Conservation (phyloP, 1,140 invertebrate species). For the Heliothis virescens region DNA sequence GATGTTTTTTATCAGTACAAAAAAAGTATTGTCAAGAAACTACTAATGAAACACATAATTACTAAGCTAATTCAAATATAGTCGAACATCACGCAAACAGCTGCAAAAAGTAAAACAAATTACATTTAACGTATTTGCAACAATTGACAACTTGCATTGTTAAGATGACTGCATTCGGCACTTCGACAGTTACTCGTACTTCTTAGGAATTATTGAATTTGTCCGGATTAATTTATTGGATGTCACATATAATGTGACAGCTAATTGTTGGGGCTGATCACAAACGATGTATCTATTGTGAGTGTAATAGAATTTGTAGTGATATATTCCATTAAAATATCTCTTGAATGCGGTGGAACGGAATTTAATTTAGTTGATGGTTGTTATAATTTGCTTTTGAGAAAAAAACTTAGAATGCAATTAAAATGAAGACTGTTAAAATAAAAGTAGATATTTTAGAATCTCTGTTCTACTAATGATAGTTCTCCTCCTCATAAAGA, state of each 20-base stretch:
- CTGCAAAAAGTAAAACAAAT: conserved; percentile 5
- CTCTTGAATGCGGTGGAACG: neutral
- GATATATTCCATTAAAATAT: neutral
- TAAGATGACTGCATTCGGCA: conserved; percentile 30
- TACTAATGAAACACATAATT: neutral
- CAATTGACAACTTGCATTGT: conserved; percentile 25
- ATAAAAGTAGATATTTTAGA: too few species aligned
- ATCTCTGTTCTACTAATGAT: too few species aligned
- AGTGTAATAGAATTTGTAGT: neutral
- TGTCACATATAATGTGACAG: conserved; percentile 34
- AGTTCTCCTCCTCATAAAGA: too few species aligned
- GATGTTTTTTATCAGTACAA: too few species aligned
- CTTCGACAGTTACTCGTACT: conserved; percentile 17
- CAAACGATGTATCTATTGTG: conserved; percentile 16
- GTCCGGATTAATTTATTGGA: conserved; percentile 40
- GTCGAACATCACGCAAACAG: neutral
- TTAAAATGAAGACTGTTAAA: too few species aligned
- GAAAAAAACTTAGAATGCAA: neutral
- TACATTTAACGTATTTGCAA: conserved; percentile 13
- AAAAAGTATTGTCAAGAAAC: neutral
- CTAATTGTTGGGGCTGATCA: conserved; percentile 33
- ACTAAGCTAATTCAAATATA: neutral
- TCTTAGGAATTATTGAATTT: conserved; percentile 33
- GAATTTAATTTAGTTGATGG: conserved; percentile 18
- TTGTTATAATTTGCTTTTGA: neutral